Base-by-base conservation (phyloP, 2,797 vertebrate species). In the Leuciscus waleckii region DNA sequence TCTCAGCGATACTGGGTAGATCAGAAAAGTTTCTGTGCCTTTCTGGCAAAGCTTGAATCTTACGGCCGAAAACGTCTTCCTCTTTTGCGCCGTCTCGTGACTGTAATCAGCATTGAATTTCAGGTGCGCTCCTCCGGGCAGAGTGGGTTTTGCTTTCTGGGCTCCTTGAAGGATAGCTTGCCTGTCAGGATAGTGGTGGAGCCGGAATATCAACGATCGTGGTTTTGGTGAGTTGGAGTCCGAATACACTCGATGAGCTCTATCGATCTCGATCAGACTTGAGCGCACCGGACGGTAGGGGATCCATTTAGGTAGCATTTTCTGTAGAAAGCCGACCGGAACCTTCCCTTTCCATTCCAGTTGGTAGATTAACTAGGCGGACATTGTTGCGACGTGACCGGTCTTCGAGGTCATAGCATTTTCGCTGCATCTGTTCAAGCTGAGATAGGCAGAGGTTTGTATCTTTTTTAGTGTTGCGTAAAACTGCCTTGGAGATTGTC, bases 281-380 rank as follows among this genome's bases (percentile, higher is more conserved):
- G 43, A 29, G 16, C 16, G 43, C 1, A 14, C 21, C 1, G 43
- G 2, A 2, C 49, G 71, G n/a, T 74, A 26, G 4, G 41, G 43
- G 71, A 51, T 74, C 17, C 43, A 74, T 51, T 51, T 74, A 5
- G 71, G 46, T 10, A 73, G 41, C 41, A 73, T 73, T 73, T 73
- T 46, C 41, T 46, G 39, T 26, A 29, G 41, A 46, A 73, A 74
- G 3, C 43, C 16, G 46, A 74, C 17, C 1, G 46, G 71, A 9
- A 51, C n/a, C n/a, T 19, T 74, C 26, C 3, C 43, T 46, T 51
- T 74, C 71, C 71, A 74, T 46, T 49, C 70, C 70, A 26, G 41
- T 26, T 49, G 23, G 69, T n/a, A 71, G 23, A 49, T 73, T 49
- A 10, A 74, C 71, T 26, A 51, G 26, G 4, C 1, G 26, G 26